phyloP scores from a whole-genome alignment of 2,113 vertebrate species.

The Mustela nigripes region DNA sequence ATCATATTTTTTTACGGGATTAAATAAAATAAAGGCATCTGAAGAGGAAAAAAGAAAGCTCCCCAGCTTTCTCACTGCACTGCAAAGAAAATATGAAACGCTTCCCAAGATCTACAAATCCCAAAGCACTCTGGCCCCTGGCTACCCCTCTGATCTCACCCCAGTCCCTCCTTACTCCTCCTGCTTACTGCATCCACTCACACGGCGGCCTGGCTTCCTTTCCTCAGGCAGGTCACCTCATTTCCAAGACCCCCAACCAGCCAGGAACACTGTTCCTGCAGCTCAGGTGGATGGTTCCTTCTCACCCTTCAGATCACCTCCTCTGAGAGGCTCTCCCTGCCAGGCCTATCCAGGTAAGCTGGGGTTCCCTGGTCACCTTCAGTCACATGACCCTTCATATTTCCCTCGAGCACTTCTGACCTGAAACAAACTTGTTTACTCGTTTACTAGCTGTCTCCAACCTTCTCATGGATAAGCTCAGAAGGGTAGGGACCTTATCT shows the following conservation, averaged over 20 bases:
- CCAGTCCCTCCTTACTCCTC: rapidly evolving
- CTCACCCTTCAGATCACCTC: background rate
- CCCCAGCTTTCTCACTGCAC: background rate
- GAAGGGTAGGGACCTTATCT: background rate
- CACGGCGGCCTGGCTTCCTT: rapidly evolving
- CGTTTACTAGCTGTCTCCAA: background rate
- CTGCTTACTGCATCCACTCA: rapidly evolving
- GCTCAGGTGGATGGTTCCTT: background rate
- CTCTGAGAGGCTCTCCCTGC: background rate
- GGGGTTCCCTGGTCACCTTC: rapidly evolving
- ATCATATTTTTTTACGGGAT: background rate
- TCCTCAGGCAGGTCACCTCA: background rate
- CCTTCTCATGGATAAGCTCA: background rate
- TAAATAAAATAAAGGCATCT: background rate
- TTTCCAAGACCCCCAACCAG: background rate
- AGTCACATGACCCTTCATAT: background rate
- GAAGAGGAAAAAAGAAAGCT: background rate
- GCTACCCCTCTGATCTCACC: background rate
- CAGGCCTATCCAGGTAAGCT: background rate
- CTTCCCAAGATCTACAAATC: background rate
- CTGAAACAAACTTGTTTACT: background rate
- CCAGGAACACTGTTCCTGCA: background rate
- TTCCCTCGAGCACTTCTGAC: background rate
- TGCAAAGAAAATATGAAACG: background rate
- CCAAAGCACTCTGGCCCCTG: background rate